A percentile compares a stretch with the other conserved stretches of the same genome.
These are phyloP conservation scores for Patiria miniata DNA, from an alignment of 35 echinoderm and acorn worm species.

Conservation along the genomic window DNA sequence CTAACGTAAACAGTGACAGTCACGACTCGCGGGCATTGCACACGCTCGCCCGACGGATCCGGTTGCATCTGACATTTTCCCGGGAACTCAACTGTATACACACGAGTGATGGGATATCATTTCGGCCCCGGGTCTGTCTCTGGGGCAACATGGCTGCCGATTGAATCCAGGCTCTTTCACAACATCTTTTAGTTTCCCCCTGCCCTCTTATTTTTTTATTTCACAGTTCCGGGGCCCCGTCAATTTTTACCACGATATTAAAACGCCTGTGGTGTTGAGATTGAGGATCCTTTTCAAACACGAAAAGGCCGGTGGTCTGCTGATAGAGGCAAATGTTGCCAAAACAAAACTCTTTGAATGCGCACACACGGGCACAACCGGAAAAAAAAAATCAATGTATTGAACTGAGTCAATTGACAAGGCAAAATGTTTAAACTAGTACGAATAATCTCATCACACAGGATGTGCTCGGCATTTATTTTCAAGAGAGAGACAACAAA, in stretches of 20 bases:
- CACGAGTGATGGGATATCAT: constrained; percentile 15
- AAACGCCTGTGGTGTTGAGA: background rate
- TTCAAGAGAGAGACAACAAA: no score
- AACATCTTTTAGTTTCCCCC: background rate
- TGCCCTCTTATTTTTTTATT: background rate
- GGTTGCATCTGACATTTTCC: constrained; percentile 25
- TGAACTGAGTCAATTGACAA: no score
- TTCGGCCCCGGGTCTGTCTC: background rate
- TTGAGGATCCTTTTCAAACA: no score
- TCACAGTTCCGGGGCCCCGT: no score
- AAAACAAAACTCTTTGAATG: no score
- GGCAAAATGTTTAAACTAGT: no score
- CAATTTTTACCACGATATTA: constrained; percentile 1
- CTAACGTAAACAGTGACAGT: constrained; percentile 33
- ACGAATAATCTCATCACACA: no score
- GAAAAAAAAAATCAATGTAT: no score
- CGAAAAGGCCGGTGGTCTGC: no score
- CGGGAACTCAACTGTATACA: constrained; percentile 27
- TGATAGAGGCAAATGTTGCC: no score
- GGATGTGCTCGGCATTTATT: no score
- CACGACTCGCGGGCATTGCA: constrained; percentile 20
- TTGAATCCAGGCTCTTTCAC: constrained; percentile 13
- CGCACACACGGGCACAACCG: no score
- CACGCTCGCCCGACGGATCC: constrained; percentile 3
- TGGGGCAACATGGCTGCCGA: constrained; percentile 16